Percentiles rank a stretch among this genome's conserved stretches.
Conservation (phyloP, 2,888 invertebrate genomes). For the Galerucella pusilla region DNA sequence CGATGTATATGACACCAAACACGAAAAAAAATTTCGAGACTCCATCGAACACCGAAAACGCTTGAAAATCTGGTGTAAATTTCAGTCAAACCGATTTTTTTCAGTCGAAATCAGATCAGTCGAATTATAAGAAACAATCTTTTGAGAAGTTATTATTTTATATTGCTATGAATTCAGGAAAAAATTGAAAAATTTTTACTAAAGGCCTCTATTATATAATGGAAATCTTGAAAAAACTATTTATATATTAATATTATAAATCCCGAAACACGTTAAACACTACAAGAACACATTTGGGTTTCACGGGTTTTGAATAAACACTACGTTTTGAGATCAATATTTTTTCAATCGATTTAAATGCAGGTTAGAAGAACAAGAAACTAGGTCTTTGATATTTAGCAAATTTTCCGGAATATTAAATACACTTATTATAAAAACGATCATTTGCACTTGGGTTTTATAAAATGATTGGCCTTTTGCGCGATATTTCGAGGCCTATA, state of each 20-base stretch:
- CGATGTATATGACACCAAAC: constrained; percentile 54
- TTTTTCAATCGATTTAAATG: constrained; percentile 60
- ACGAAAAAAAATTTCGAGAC: constrained; percentile 49
- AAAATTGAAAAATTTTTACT: constrained; percentile 21
- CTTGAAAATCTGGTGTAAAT: constrained; percentile 55
- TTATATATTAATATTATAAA: not conserved
- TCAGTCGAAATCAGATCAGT: constrained; percentile 57
- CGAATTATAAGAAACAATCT: constrained; percentile 61
- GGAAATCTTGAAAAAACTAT: not conserved
- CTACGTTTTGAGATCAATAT: constrained; percentile 57
- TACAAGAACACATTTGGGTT: constrained; percentile 60
- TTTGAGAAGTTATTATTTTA: constrained; percentile 54
- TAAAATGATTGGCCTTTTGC: constrained; percentile 45
- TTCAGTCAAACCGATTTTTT: constrained; percentile 58
- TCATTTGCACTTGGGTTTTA: constrained; percentile 38
- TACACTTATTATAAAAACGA: constrained; percentile 26
- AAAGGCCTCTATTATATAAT: constrained; percentile 47
- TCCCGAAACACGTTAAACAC: constrained; percentile 28
- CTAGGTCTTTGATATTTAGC: constrained; percentile 35
- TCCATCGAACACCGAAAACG: constrained; percentile 49
- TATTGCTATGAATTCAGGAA: constrained; percentile 55
- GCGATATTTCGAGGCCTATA: constrained; percentile 44
- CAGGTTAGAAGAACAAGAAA: constrained; percentile 46
- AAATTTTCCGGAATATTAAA: constrained; percentile 38
- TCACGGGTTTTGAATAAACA: constrained; percentile 48